Base-by-base conservation (phyloP, 2,797 vertebrate species). In the Hephaestus fuliginosus region DNA sequence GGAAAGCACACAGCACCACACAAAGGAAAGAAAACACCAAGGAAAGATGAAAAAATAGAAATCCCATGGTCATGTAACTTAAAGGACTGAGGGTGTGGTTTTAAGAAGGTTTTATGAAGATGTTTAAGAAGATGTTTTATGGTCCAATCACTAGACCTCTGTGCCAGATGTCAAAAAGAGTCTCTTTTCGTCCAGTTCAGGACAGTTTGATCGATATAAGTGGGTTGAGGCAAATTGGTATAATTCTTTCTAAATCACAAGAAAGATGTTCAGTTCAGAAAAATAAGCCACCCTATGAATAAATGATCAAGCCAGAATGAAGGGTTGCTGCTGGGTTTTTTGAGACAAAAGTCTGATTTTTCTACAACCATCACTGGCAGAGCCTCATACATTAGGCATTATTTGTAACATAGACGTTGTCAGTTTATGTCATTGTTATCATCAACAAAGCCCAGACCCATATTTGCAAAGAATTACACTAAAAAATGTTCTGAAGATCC, bases 131-230 rank as follows among this genome's bases (percentile, higher is more conserved):
- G 25, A 25, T 71, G 11, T 55, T 75, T 57, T 28, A 53, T 74
- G 33, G 22, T 44, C 14, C 10, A 14, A 15, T 68, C 17, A 28
- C 36, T 51, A 25, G 78, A 62, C 14, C 41, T 70, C 18, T 71
- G 39, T 39, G 18, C 55, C 17, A 63, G 33, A 64, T 61, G 68
- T 80, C 67, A 67, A 69, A 77, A 78, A 61, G 64, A 72, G 84
- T 82, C n/a, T 64, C 41, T 68, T 44, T 76, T 56, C 22, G 1
- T 66, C 55, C 18, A 1, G 43, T 44, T 46, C 12, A 62, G 20
- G 18, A 52, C 33, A 33, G 57, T 62, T 76, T 58, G 43, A 72
- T 81, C 66, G 53, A 55, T 55, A 79, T 25, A 39, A 25, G 25
- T 25, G 25, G 25, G 25, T 25, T 25, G 25, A 66, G 11, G 48